A percentile compares a stretch with the other conserved stretches of the same genome.
Evolutionary conservation across 2,888 invertebrate species (phyloP).

Genomic region (Lapara coniferarum): DNA sequence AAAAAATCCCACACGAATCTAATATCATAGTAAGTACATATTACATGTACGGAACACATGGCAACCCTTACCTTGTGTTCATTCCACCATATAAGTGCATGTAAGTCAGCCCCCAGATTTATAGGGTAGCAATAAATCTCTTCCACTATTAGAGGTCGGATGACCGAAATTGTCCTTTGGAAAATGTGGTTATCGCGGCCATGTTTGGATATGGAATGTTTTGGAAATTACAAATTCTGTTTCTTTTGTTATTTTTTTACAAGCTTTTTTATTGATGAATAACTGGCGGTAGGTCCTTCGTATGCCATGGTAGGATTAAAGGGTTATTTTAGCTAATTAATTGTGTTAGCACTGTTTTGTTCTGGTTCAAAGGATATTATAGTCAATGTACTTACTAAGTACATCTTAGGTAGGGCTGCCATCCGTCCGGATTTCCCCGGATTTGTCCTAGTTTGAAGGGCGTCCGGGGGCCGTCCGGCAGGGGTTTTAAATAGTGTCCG

Average conservation of each 20-base stretch:
- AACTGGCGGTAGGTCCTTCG: too few relatives aligned
- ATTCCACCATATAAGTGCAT: slow-evolving; percentile 21
- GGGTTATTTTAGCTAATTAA: too few relatives aligned
- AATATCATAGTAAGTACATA: neutral
- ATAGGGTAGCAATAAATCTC: slow-evolving; percentile 48
- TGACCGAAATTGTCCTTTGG: slow-evolving; percentile 39
- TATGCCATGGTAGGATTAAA: too few relatives aligned
- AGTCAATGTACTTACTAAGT: too few relatives aligned
- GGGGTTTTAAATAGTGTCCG: too few relatives aligned
- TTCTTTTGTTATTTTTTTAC: neutral
- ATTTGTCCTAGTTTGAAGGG: too few relatives aligned
- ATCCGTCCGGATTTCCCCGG: too few relatives aligned
- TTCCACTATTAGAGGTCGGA: slow-evolving; percentile 45
- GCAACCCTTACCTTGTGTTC: slow-evolving; percentile 9
- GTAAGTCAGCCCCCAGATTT: slow-evolving; percentile 45
- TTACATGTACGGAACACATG: neutral
- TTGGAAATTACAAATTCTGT: neutral
- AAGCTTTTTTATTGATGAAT: neutral
- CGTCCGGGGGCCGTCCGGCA: too few relatives aligned
- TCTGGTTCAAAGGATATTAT: too few relatives aligned
- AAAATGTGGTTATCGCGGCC: slow-evolving; percentile 20
- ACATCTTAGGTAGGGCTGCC: too few relatives aligned
- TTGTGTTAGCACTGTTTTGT: too few relatives aligned
- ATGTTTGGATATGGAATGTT: neutral
- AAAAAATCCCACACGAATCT: too few relatives aligned